phyloP scores from a whole-genome alignment of 2,888 invertebrate genomes.

The Himalopsyche tibetana region DNA sequence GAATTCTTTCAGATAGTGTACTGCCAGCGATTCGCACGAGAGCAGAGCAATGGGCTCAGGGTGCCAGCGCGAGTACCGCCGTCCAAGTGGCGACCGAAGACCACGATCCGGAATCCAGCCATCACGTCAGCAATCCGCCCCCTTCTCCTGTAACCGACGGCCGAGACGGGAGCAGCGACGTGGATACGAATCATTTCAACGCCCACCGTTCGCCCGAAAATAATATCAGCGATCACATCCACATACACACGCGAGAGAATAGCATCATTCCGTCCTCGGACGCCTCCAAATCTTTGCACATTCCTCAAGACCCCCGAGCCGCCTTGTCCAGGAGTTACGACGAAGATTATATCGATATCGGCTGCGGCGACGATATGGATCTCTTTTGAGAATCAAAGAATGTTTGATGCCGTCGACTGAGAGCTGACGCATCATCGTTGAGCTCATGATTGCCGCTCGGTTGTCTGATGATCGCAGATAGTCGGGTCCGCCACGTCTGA shows the following conservation, averaged over 20 bases:
- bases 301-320: constrained; percentile 68
- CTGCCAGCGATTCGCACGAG: constrained; percentile 80
- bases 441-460: neutral
- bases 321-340: constrained; percentile 76
- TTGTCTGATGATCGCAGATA: neutral
- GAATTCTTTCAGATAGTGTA: constrained; percentile 74
- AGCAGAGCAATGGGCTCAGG: constrained; percentile 76
- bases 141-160: constrained; percentile 88
- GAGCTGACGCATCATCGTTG: neutral
- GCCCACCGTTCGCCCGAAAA: constrained; percentile 64
- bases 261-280: constrained; percentile 36
- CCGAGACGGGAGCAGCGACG: constrained; percentile 81
- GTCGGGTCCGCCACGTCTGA: neutral
- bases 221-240: constrained; percentile 44
- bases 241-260: constrained; percentile 43
- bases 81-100: constrained; percentile 67
- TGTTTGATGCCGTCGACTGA: constrained; percentile 17
- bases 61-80: constrained; percentile 77
- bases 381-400: constrained; percentile 75
- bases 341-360: constrained; percentile 84
- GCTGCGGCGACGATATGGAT: constrained; percentile 85
- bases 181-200: constrained; percentile 72
- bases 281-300: constrained; percentile 54
- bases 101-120: constrained; percentile 69
- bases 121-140: constrained; percentile 84